phyloP scores from a whole-genome alignment of 2,888 invertebrate genomes.

The Drosophila formosana region DNA sequence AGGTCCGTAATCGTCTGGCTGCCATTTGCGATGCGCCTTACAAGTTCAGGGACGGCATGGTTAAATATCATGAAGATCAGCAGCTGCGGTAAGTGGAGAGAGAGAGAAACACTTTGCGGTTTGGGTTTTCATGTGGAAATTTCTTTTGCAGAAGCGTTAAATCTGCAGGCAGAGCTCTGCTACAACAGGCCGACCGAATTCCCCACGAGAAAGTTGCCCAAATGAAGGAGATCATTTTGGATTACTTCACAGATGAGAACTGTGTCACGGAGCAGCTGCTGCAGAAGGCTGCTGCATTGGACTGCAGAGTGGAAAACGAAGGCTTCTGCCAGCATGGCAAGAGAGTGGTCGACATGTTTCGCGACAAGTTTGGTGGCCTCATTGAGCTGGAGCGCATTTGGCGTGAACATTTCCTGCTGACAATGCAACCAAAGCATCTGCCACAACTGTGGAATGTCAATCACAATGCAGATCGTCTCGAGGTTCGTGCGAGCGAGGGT shows the following conservation, averaged over 20 bases:
- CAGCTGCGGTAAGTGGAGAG: slow-evolving; percentile 72
- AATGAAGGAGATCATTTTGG: slow-evolving; percentile 86
- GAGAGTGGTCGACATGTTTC: slow-evolving; percentile 88
- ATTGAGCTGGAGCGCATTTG: slow-evolving; percentile 90
- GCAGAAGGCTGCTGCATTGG: slow-evolving; percentile 85
- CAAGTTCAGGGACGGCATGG: slow-evolving; percentile 75
- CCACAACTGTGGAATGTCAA: slow-evolving; percentile 92
- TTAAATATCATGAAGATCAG: slow-evolving; percentile 84
- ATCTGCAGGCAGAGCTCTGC: slow-evolving; percentile 88
- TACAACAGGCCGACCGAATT: slow-evolving; percentile 85
- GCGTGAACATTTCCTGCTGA: slow-evolving; percentile 90
- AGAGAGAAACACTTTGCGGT: slow-evolving; percentile 1
- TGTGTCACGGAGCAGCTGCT: slow-evolving; percentile 86
- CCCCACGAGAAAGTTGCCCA: slow-evolving; percentile 86
- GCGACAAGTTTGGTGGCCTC: slow-evolving; percentile 86
- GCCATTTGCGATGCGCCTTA: slow-evolving; percentile 88
- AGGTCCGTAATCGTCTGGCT: slow-evolving; percentile 87
- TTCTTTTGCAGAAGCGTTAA: slow-evolving; percentile 85
- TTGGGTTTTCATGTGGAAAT: slow-evolving; percentile 1
- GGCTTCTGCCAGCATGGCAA: slow-evolving; percentile 87
- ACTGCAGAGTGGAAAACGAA: slow-evolving; percentile 85
- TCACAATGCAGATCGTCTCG: slow-evolving; percentile 88
- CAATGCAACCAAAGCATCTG: slow-evolving; percentile 90
- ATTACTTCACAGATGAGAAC: slow-evolving; percentile 86
- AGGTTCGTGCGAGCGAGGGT: slow-evolving; percentile 86